A percentile compares a stretch with the other conserved stretches of the same genome.
Conservation (phyloP, 2,888 invertebrate genomes). For the Pinctada fucata region DNA sequence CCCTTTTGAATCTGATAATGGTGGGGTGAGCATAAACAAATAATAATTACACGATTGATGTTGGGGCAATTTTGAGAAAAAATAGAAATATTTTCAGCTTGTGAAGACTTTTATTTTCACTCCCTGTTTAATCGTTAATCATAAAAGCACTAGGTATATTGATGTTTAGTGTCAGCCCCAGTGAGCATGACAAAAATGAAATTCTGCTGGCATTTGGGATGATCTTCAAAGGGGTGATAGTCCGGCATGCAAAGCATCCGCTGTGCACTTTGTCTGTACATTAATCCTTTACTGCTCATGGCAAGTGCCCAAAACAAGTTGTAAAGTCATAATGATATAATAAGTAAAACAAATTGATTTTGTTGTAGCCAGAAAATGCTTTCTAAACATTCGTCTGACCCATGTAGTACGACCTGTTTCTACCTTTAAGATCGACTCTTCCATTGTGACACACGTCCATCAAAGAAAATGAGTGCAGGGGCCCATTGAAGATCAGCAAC, state of each 20-base stretch:
- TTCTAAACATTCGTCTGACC: neutral
- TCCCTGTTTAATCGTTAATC: constrained; percentile 63
- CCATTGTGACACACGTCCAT: constrained; percentile 74
- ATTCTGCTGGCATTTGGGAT: constrained; percentile 69
- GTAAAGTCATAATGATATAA: constrained; percentile 21
- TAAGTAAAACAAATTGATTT: constrained; percentile 35
- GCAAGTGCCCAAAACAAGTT: constrained; percentile 30
- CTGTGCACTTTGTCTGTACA: constrained; percentile 13
- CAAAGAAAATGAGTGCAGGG: constrained; percentile 70
- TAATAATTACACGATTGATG: neutral
- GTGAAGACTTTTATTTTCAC: constrained; percentile 38
- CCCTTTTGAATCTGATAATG: too few relatives aligned
- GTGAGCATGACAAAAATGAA: constrained; percentile 73
- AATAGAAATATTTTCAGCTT: constrained; percentile 23
- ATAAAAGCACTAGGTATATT: constrained; percentile 69
- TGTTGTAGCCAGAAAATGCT: constrained; percentile 5
- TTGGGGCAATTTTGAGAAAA: constrained; percentile 3
- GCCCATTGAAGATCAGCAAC: constrained; percentile 54
- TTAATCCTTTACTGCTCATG: constrained; percentile 10
- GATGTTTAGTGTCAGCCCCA: constrained; percentile 72
- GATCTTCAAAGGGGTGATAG: constrained; percentile 42
- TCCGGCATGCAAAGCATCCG: constrained; percentile 11
- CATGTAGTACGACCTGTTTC: constrained; percentile 34
- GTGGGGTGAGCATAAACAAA: too few relatives aligned
- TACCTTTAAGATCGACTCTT: constrained; percentile 57